A percentile compares a stretch with the other conserved stretches of the same genome.
These are phyloP conservation scores for Lasius fuliginosus DNA, from an alignment of 2,888 invertebrate species.

Conservation along the genomic window DNA sequence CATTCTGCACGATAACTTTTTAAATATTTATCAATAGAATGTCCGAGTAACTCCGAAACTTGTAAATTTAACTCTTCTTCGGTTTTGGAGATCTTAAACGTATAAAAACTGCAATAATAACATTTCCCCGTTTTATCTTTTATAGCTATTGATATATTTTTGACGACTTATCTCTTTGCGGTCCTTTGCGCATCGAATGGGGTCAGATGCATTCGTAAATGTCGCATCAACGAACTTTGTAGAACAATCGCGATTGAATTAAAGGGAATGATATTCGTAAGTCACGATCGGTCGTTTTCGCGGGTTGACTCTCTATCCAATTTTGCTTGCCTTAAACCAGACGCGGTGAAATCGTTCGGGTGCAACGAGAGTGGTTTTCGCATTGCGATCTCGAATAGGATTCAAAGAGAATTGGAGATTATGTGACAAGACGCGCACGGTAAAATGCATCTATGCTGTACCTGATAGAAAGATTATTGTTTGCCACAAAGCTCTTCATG, in stretches of 20 bases:
- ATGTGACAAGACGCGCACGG: background rate
- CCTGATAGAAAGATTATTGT: background rate
- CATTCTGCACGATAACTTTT: background rate
- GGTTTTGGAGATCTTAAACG: background rate
- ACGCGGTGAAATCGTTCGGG: slow-evolving; percentile 31
- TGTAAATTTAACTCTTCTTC: background rate
- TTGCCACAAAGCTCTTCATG: background rate
- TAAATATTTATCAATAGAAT: slow-evolving; percentile 21
- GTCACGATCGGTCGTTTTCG: slow-evolving; percentile 39
- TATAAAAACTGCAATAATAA: background rate
- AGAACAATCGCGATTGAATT: slow-evolving; percentile 44
- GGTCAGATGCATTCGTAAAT: slow-evolving; percentile 9
- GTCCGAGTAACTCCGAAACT: background rate
- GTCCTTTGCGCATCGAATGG: background rate
- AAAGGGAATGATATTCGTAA: slow-evolving; percentile 41
- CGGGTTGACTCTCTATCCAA: slow-evolving; percentile 31
- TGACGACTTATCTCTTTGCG: background rate
- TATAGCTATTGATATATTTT: background rate
- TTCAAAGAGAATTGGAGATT: slow-evolving; percentile 61
- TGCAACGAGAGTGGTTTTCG: slow-evolving; percentile 48
- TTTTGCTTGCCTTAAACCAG: slow-evolving; percentile 36
- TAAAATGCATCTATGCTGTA: background rate
- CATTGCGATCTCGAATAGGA: slow-evolving; percentile 59
- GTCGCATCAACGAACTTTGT: slow-evolving; percentile 7
- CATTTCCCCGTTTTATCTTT: background rate